These are phyloP conservation scores for Netelia inedita DNA, from an alignment of 2,888 invertebrate genomes.

Conservation along the genomic window DNA sequence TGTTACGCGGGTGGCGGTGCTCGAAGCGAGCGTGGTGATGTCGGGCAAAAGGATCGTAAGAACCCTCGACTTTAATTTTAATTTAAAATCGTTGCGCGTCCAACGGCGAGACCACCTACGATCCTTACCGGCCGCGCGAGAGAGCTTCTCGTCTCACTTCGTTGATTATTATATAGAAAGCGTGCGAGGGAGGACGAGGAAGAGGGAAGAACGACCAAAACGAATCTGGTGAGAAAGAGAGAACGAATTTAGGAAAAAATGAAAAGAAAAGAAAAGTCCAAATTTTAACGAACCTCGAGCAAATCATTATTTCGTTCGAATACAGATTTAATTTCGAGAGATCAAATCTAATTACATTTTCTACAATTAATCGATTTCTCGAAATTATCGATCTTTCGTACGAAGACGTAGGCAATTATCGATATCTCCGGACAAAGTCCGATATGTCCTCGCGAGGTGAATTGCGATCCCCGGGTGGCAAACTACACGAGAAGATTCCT, in stretches of 20 bases:
- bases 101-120: constrained; percentile 83
- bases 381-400: background rate
- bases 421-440: constrained; percentile 20
- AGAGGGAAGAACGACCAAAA: constrained; percentile 45
- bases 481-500: constrained; percentile 28
- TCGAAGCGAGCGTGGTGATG: constrained; percentile 70
- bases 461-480: constrained; percentile 31
- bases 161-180: constrained; percentile 58
- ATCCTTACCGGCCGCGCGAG: constrained; percentile 70
- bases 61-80: constrained; percentile 83
- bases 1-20: constrained; percentile 79
- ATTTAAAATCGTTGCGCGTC: constrained; percentile 83
- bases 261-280: background rate
- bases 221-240: background rate
- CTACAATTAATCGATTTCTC: background rate
- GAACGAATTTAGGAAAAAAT: background rate
- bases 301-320: no score
- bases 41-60: constrained; percentile 79
- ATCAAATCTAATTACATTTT: no score
- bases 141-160: constrained; percentile 59
- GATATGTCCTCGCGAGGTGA: constrained; percentile 14
- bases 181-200: constrained; percentile 43
- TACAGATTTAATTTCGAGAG: background rate
- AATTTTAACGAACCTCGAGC: background rate
- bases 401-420: constrained; percentile 24